phyloP scores from a whole-genome alignment of 1,140 invertebrate species.

The Tetragnatha versicolor region DNA sequence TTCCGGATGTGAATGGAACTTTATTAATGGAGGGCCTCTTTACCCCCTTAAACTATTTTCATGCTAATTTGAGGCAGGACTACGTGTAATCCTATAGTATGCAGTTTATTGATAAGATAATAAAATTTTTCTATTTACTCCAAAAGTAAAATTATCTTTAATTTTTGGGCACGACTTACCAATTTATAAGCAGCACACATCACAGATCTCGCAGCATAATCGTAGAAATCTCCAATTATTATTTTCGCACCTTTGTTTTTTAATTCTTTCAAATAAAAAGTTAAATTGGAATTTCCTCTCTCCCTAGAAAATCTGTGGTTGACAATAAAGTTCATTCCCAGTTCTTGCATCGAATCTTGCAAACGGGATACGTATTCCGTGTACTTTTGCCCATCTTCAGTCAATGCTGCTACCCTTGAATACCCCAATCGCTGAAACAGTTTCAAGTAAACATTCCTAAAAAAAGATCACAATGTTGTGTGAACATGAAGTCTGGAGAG shows the following conservation, averaged over 20 bases:
- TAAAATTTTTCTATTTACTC: too few relatives aligned
- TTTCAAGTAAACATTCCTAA: constrained; percentile 73
- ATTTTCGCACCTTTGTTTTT: constrained; percentile 73
- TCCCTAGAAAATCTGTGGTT: constrained; percentile 75
- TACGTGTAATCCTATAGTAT: too few relatives aligned
- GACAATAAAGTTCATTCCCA: constrained; percentile 73
- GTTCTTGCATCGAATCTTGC: constrained; percentile 71
- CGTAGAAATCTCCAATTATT: constrained; percentile 82
- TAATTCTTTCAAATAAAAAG: constrained; percentile 74
- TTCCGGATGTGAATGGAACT: too few relatives aligned
- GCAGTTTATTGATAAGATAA: too few relatives aligned
- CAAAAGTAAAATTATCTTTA: too few relatives aligned
- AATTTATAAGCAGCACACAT: constrained; percentile 80
- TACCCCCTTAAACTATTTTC: too few relatives aligned
- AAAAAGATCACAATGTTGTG: too few relatives aligned
- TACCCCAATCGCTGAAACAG: constrained; percentile 74
- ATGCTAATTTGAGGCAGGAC: too few relatives aligned
- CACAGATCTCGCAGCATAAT: constrained; percentile 71
- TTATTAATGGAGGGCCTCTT: too few relatives aligned
- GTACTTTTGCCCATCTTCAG: constrained; percentile 81
- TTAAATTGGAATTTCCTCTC: constrained; percentile 42
- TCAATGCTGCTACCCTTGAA: constrained; percentile 76
- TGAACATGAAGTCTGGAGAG: too few relatives aligned
- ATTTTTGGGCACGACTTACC: constrained; percentile 65
- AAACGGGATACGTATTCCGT: constrained; percentile 79